Evolutionary conservation across 1,140 invertebrate species (phyloP), one percentile per base, ranked within the genome.

Genomic region (Diachasmimorpha longicaudata): DNA sequence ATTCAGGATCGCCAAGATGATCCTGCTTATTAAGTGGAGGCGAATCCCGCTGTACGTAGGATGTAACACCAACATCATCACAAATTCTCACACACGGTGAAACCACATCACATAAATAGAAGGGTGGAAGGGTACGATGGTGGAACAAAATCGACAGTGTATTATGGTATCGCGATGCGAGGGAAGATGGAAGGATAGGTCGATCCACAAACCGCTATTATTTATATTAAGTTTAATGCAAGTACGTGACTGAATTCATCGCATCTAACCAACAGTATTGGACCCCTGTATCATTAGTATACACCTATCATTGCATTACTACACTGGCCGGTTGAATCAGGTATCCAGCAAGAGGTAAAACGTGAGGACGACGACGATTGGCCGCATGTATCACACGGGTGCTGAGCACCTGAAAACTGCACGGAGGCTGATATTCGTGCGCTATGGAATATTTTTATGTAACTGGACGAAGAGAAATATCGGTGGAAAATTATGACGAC

Each of bases 191-290:
- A 74, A 36, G 55, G 68, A 74, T 70, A 70, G 74, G 74, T 73
- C 86, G 86, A 85, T 88, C 85, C 85, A 87, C 87, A 88, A 89
- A 88, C 87, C 85, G 87, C 88, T 88, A 89, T 89, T 89, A 89
- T 89, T 88, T 89, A 89, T 88, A 88, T 89, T 89, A 89, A 89
- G 87, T 88, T 88, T 89, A 88, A 89, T 89, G 87, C 88, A 88
- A 88, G 84, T 88, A 89, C 88, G 87, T 88, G 88, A 89, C 88
- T 88, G 88, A 88, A 89, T 88, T 84, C 76, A 70, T 55, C 58
- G 78, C 73, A 68, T 67, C 75, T 77, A 76, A 68, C 78, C 75
- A 70, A 78, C 80, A 63, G 76, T 69, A 76, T 52, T 70, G 76
- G 75, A 80, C 77, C 82, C 84, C 85, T 80, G 88, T 88, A 89